Conservation (phyloP, 2,113 vertebrate species). For the Serilophus lunatus region DNA sequence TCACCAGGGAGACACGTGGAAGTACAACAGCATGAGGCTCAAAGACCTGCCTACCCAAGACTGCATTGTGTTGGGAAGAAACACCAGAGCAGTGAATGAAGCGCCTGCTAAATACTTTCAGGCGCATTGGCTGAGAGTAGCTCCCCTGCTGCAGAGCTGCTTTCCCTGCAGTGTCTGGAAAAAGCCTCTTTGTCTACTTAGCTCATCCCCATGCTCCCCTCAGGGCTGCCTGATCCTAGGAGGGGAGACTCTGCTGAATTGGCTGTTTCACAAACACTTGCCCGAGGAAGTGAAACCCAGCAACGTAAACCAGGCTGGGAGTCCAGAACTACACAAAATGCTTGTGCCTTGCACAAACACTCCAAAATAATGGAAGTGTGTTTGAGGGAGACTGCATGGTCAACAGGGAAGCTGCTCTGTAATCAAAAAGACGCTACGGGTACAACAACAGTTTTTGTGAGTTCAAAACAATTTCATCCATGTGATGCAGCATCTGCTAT, state of each 20-base stretch:
- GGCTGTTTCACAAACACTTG: background rate
- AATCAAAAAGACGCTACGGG: background rate
- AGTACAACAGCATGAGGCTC: accelerated
- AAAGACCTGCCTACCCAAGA: background rate
- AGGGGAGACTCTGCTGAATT: too few species aligned
- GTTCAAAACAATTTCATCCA: background rate
- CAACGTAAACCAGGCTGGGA: background rate
- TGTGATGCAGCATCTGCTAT: background rate
- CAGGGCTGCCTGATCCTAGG: accelerated
- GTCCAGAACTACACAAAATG: background rate
- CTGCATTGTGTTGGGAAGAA: accelerated
- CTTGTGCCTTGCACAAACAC: background rate
- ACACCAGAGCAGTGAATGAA: background rate
- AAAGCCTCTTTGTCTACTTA: background rate
- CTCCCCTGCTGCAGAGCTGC: background rate
- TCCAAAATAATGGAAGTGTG: background rate
- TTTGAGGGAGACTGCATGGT: background rate
- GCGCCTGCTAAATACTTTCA: background rate
- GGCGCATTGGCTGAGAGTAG: accelerated
- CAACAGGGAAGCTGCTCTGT: accelerated
- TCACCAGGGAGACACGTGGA: background rate
- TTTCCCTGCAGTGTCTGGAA: background rate
- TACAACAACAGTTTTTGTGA: background rate
- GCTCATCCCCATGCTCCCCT: background rate
- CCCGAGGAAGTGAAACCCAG: background rate